phyloP scores from a whole-genome alignment of 2,113 vertebrate genomes.

The Thinocorus orbignyianus region DNA sequence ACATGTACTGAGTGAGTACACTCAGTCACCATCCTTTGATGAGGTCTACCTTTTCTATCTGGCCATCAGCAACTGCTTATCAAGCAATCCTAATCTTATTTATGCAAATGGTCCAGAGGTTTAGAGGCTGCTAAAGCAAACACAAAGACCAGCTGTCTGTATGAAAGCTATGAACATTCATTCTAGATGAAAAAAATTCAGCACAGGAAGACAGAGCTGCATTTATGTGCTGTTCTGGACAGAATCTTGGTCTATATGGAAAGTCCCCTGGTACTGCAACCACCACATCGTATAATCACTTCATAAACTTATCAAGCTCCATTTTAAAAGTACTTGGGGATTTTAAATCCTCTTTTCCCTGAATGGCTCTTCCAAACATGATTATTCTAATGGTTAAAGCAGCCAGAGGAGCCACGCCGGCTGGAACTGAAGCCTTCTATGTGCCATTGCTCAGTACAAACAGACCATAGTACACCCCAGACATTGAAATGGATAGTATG shows the following conservation, averaged over 20 bases:
- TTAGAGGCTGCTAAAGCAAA: not conserved
- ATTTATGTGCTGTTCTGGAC: not conserved
- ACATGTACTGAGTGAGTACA: not conserved
- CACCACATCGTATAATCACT: not conserved
- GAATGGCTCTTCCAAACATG: not conserved
- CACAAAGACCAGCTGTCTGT: not conserved
- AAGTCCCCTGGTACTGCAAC: not conserved
- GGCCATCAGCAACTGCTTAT: not conserved
- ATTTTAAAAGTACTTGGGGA: not conserved
- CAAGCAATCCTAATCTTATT: not conserved
- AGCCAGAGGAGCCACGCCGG: slow-evolving; percentile 22
- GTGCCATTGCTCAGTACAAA: not conserved
- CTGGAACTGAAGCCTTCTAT: not conserved
- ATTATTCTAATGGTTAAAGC: not conserved
- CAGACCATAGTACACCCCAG: not conserved
- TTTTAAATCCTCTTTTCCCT: not conserved
- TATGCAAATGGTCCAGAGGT: not conserved
- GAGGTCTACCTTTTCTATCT: not conserved
- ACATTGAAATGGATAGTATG: not conserved
- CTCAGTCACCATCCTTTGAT: not conserved
- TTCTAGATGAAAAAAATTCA: not conserved
- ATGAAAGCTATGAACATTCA: not conserved
- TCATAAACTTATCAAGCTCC: not conserved
- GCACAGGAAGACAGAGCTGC: not conserved
- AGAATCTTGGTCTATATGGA: not conserved